Evolutionary conservation across 2,797 vertebrate species (phyloP), one percentile per base, ranked within the genome.

Genomic region (Darevskia mixta): DNA sequence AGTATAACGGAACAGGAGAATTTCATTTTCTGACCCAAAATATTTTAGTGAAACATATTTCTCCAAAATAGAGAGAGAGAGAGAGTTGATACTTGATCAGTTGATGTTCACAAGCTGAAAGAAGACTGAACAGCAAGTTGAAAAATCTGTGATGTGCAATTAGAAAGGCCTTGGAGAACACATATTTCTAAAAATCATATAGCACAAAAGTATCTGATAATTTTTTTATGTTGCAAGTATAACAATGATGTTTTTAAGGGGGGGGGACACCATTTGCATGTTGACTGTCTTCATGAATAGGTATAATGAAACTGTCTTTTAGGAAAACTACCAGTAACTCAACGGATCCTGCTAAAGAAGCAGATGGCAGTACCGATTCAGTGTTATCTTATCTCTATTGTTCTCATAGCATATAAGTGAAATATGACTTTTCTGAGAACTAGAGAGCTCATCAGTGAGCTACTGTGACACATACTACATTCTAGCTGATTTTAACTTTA

Each of bases 41-140:
- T 38, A 4, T 43, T 43, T 76, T 15, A 67, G 79, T 25, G 41
- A 61, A 82, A 67, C 3, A 1, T 38, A 23, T 82, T 92, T 92
- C 92, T 91, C 87, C 41, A 38, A 91, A 35, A 35, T 35, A 35
- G 35, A 35, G 35, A 35, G 35, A 35, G 35, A 35, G 35, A 35
- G 35, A 35, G 35, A 35, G 35, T 91, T 93, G 91, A 93, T 92
- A 92, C 91, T 89, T 93, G 91, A 90, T 90, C 88, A 88, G 78
- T 79, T 93, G 77, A 73, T 93, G 85, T 41, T 91, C 91, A 94
- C 92, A 18, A 80, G 9, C 61, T 35, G 20, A 92, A 95, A 91
- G 84, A 86, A 91, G 80, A 81, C 89, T 89, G 90, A 94, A 88
- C 76, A 90, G 81, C 82, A 94, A 92, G 79, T 87, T 80, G 79